Evolutionary conservation across 2,888 invertebrate species (phyloP), one percentile per base, ranked within the genome.

Genomic region (Oligia latruncula): DNA sequence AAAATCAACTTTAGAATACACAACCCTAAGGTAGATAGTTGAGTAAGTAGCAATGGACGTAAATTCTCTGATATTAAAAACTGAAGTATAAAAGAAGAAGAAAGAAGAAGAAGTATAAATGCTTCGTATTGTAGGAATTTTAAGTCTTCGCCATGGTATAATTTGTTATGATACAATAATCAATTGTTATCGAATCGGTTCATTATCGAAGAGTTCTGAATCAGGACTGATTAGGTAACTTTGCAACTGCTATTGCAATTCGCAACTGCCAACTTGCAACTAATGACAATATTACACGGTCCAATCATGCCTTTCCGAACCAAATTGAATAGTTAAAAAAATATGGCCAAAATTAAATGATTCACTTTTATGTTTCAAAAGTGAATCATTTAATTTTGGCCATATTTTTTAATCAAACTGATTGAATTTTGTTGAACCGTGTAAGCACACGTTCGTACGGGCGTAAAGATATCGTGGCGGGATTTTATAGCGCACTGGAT

Each of bases 171-270:
- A 60, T n/a, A 60, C n/a, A n/a, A n/a, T n/a, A 58, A n/a, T 1
- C 4, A 62, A n/a, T 29, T 0, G 62, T 62, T 13, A 29, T 62
- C 60, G 0, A 60, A 60, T 60, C 58, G 11, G 11, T 60, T 60
- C n/a, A 60, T 11, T 5, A 60, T 60, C n/a, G 15, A 15, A 62
- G 6, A 62, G 29, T 58, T 75, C 65, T 46, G 55, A 77, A 77
- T 46, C 65, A 23, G 20, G 77, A 1, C 8, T 66, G n/a, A 15
- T 71, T 17, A 35, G 43, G 62, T 73, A 77, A 82, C 74, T 81
- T 83, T 72, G 72, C 29, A 60, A 78, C 49, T 70, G 68, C n/a
- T 17, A 74, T 49, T 76, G 43, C 20, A 23, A 71, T 29, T 76
- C 9, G 2, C 13, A 23, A 71, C 55, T 20, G 55, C 20, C 52